phyloP scores from a whole-genome alignment of 2,113 vertebrate genomes.

The Microcebus murinus region DNA sequence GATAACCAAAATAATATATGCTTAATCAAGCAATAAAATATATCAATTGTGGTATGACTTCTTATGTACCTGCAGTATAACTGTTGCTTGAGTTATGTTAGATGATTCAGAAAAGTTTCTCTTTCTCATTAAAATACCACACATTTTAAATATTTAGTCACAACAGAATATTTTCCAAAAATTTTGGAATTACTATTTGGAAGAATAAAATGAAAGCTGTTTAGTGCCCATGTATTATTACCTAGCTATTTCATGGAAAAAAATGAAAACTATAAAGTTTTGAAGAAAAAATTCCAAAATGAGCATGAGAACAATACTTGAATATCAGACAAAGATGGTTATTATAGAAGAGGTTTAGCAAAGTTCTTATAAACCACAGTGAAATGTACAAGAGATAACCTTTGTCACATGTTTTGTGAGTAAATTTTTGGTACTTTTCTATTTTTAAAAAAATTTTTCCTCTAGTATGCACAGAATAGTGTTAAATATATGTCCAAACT shows the following conservation, averaged over 20 bases:
- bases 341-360: neutral
- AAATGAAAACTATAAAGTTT: neutral
- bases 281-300: neutral
- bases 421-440: neutral
- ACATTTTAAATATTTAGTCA: neutral
- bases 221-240: neutral
- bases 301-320: neutral
- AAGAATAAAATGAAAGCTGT: neutral
- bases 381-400: neutral
- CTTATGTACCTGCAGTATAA: neutral
- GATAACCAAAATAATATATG: neutral
- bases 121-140: neutral
- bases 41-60: neutral
- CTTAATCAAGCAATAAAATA: neutral
- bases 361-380: neutral
- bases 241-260: neutral
- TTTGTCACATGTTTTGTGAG: neutral
- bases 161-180: neutral
- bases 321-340: neutral
- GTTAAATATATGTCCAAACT: neutral
- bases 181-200: neutral
- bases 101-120: neutral
- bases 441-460: neutral
- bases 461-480: neutral
- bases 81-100: neutral